These are phyloP conservation scores for Sebastes iracundus DNA, from an alignment of 2,797 vertebrate genomes.

Conservation along the genomic window DNA sequence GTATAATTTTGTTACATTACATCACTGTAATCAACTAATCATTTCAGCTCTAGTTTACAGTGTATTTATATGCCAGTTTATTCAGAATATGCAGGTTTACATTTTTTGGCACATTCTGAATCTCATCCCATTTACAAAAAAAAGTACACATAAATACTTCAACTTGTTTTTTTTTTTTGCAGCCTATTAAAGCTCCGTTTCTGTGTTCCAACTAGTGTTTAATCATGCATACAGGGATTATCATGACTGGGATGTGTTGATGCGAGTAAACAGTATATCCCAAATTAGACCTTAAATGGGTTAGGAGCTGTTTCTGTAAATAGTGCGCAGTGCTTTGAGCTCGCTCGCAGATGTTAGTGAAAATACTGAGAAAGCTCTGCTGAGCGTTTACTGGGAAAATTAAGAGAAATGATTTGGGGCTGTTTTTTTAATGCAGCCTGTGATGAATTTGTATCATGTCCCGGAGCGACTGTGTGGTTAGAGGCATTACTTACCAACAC, in stretches of 20 bases:
- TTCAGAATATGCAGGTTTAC: neutral
- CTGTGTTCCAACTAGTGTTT: conserved; percentile 48
- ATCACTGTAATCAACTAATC: neutral
- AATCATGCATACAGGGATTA: conserved; percentile 59
- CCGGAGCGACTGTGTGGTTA: conserved; percentile 17
- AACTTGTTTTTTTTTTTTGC: neutral
- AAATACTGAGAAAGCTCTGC: conserved; percentile 25
- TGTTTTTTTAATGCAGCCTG: conserved; percentile 34
- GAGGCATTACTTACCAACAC: conserved; percentile 47
- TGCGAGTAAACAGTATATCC: conserved; percentile 49
- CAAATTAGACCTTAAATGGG: conserved; percentile 63
- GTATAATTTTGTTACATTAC: too few relatives aligned
- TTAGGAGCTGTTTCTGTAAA: conserved; percentile 43
- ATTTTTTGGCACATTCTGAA: neutral
- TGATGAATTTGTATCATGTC: conserved; percentile 50
- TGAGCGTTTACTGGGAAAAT: conserved; percentile 31
- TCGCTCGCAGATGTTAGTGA: conserved; percentile 13
- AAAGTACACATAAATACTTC: neutral
- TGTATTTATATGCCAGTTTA: neutral
- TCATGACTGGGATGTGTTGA: conserved; percentile 39
- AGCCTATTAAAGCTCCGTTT: conserved; percentile 14
- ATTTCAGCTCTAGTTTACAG: neutral
- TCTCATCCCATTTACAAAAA: neutral
- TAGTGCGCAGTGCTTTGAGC: conserved; percentile 34
- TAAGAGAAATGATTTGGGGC: conserved; percentile 25